These are phyloP conservation scores for Tetranychus cinnabarinus DNA, from an alignment of 1,140 invertebrate genomes.

Conservation along the genomic window DNA sequence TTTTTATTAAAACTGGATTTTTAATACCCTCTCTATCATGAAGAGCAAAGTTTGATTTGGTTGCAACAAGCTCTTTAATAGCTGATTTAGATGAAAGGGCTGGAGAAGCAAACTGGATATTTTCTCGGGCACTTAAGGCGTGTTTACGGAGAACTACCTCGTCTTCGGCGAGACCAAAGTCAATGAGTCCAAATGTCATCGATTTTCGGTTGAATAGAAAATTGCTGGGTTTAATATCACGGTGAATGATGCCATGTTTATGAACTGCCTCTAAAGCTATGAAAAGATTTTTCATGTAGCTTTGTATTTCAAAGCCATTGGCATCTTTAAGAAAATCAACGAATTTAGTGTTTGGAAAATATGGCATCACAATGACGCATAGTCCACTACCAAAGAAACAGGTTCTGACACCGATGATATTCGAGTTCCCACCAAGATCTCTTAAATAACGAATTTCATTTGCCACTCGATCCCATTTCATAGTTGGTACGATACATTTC, in stretches of 20 bases:
- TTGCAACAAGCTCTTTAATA: background rate
- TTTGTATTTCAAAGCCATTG: constrained; percentile 37
- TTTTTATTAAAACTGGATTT: background rate
- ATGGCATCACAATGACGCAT: constrained; percentile 71
- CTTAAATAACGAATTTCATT: constrained; percentile 14
- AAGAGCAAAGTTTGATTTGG: background rate
- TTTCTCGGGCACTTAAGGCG: background rate
- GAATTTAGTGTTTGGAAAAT: constrained; percentile 54
- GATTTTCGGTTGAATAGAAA: constrained; percentile 60
- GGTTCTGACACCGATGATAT: constrained; percentile 54
- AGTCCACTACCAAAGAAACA: constrained; percentile 51
- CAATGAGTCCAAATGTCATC: constrained; percentile 47
- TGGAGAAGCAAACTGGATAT: too few relatives aligned
- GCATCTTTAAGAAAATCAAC: constrained; percentile 35
- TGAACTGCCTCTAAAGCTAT: constrained; percentile 54
- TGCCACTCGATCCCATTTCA: constrained; percentile 14
- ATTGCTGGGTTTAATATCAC: constrained; percentile 81
- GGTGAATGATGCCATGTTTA: constrained; percentile 58
- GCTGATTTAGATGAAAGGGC: background rate
- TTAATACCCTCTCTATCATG: background rate
- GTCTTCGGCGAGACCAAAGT: constrained; percentile 57
- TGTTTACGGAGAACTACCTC: background rate
- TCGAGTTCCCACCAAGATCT: constrained; percentile 36
- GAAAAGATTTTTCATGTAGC: constrained; percentile 59
- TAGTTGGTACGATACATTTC: constrained; percentile 16